Percentiles rank a stretch among this genome's conserved stretches.
Evolutionary conservation across 2,113 vertebrate species (phyloP).

Genomic region (Hyaena hyaena): DNA sequence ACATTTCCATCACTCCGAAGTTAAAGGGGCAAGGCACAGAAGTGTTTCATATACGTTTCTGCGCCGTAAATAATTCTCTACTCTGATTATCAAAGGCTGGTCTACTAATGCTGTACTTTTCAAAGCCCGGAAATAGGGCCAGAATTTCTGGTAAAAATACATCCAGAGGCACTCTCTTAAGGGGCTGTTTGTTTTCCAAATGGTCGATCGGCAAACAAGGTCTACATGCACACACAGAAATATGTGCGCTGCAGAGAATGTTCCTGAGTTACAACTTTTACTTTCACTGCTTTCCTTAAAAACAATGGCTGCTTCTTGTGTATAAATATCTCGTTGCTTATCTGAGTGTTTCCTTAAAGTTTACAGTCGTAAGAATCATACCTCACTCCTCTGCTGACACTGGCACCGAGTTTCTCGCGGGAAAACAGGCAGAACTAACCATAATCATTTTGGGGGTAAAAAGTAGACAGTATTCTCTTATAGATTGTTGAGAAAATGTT

Average conservation of each 20-base stretch:
- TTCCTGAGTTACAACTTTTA: constrained; percentile 46
- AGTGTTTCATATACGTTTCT: constrained; percentile 53
- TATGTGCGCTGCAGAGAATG: constrained; percentile 59
- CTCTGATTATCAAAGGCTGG: not conserved
- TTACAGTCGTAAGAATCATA: not conserved
- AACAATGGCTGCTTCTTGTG: constrained; percentile 49
- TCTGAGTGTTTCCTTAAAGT: constrained; percentile 7
- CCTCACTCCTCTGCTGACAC: not conserved
- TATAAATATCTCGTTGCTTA: constrained; percentile 65
- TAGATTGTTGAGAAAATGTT: not conserved
- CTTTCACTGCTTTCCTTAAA: constrained; percentile 61
- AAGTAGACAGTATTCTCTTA: not conserved
- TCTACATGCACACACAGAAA: not conserved
- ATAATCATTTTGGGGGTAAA: not conserved
- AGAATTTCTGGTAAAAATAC: not conserved
- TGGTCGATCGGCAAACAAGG: not conserved
- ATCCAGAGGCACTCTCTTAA: not conserved
- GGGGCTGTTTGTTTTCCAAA: constrained; percentile 13
- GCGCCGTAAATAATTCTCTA: not conserved
- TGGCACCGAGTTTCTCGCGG: constrained; percentile 45
- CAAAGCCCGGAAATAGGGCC: not conserved
- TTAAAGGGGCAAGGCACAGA: constrained; percentile 57
- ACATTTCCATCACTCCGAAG: constrained; percentile 6
- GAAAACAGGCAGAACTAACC: constrained; percentile 8
- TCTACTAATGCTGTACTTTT: not conserved